Base-by-base conservation (phyloP, 92 coral and sea anemone genomes). In the Zoanthus solanderi region DNA sequence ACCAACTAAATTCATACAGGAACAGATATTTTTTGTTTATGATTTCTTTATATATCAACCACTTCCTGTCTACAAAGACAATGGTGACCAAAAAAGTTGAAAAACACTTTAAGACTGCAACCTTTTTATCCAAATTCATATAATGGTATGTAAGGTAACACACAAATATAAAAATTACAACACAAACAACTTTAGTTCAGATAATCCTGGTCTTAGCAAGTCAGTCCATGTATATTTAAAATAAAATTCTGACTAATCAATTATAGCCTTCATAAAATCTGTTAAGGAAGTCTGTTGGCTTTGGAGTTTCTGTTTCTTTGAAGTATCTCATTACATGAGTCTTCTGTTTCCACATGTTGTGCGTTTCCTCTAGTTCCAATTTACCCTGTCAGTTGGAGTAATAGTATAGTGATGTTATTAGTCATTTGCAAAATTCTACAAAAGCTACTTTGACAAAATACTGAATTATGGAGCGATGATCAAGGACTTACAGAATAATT, bases 281-380 rank as follows among this genome's bases (percentile, higher is more conserved):
- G 45, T 90, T 92, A 78, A 97, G 92, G 79, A 97, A 97, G 58
- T 96, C 98, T 75, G 94, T 89, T 72, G 93, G 94, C 78, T 92
- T 82, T 31, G 95, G 97, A 2, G 71, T 84, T 68, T 97, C 91
- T 12, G 96, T 92, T 89, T 97, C 99, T 80, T 95, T 93, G 89
- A 97, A 97, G 92, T 97, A 97, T 18, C 98, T 90, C 99, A 97
- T 97, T 69, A 97, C 89, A 76, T 97, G 99, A 52, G 99, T 93
- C 84, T 92, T 92, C 90, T 97, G 99, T 63, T 97, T 97, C 98
- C 98, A 97, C 81, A 95, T 92, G 65, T 95, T 97, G 84, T 97
- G 99, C 17, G 99, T 95, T 84, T 97, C 99, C 78, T 97, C 99
- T 44, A 97, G 94, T 63, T 97, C 99, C 98, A 97, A 89, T 77